These are phyloP conservation scores for Rutilus rutilus DNA, from an alignment of 2,113 vertebrate species.

Conservation along the genomic window DNA sequence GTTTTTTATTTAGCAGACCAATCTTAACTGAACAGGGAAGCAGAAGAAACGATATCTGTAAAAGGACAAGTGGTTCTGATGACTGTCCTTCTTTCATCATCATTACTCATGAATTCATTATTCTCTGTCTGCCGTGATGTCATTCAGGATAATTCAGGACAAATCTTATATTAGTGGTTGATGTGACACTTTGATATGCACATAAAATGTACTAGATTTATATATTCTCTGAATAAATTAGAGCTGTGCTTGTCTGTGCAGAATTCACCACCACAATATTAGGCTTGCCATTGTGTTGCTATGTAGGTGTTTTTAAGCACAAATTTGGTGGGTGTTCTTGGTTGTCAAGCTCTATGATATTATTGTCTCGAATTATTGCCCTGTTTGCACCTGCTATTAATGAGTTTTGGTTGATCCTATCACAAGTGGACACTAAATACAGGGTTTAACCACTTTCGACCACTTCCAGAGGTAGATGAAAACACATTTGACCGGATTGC, in stretches of 20 bases:
- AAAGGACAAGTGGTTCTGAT: neutral
- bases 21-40: constrained; percentile 52
- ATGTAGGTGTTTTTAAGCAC: no score
- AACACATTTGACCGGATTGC: no score
- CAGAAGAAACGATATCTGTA: constrained; percentile 65
- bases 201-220: neutral
- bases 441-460: no score
- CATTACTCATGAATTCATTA: neutral
- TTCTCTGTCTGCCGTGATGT: neutral
- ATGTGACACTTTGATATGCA: neutral
- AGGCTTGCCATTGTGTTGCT: neutral
- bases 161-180: neutral
- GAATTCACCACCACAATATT: neutral
- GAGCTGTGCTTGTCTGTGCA: neutral
- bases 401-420: no score
- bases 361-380: no score
- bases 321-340: neutral
- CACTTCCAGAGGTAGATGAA: no score
- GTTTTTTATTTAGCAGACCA: constrained; percentile 58
- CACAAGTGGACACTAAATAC: no score
- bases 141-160: neutral
- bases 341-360: no score
- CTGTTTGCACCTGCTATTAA: no score
- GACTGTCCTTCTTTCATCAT: neutral
- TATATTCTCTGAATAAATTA: neutral